Percentiles rank a stretch among this genome's conserved stretches.
phyloP scores from a whole-genome alignment of 1,140 invertebrate species.

The Acyrthosiphon pisum region DNA sequence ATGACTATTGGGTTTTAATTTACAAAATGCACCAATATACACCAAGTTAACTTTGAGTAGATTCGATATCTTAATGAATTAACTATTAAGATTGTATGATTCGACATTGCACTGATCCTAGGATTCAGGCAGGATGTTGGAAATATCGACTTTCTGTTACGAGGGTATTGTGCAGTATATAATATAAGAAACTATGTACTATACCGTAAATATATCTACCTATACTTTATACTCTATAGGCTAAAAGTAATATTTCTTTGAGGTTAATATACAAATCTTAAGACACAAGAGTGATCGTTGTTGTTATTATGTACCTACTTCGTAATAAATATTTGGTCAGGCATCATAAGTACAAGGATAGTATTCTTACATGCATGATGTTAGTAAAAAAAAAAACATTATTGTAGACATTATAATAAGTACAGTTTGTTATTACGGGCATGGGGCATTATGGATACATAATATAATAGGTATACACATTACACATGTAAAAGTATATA shows the following conservation, averaged over 20 bases:
- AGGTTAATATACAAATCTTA: neutral
- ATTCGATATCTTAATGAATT: no score
- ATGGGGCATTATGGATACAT: neutral
- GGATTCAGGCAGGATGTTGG: neutral
- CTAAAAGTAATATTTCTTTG: neutral
- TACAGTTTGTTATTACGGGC: neutral
- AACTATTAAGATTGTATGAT: neutral
- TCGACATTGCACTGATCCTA: neutral
- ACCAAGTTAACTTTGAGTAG: no score
- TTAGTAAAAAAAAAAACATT: neutral
- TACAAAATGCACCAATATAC: no score
- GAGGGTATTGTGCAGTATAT: neutral
- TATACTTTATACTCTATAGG: no score
- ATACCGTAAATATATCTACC: neutral
- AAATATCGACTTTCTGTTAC: neutral
- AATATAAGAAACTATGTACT: neutral
- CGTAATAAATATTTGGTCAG: neutral
- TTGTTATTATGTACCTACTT: neutral
- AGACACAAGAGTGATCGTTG: neutral
- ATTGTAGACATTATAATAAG: neutral
- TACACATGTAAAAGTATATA: neutral
- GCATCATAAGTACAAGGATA: neutral
- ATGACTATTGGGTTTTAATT: neutral
- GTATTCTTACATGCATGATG: neutral
- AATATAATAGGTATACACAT: neutral